phyloP scores from a whole-genome alignment of 2,888 invertebrate genomes.

The Drosophila siamana region DNA sequence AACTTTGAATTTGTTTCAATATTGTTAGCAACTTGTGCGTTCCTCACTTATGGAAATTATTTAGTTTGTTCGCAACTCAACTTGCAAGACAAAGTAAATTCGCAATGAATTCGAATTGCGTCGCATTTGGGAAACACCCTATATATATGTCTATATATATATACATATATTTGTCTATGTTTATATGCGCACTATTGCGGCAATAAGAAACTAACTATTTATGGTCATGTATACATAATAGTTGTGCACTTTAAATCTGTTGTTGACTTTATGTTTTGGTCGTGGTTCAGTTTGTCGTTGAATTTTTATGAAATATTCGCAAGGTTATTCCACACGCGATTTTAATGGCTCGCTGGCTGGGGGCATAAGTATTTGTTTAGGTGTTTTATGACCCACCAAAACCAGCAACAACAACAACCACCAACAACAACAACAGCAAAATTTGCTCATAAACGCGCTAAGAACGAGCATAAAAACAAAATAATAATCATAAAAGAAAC shows the following conservation, averaged over 20 bases:
- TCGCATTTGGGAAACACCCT: neutral
- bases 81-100: neutral
- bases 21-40: neutral
- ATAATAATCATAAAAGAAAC: neutral
- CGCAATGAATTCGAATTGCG: neutral
- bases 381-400: slow-evolving; percentile 42
- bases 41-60: too few species aligned
- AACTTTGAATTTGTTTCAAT: neutral
- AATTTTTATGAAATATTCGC: slow-evolving; percentile 27
- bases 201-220: slow-evolving; percentile 24
- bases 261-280: slow-evolving; percentile 17
- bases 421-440: slow-evolving; percentile 12
- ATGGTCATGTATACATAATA: slow-evolving; percentile 24
- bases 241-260: slow-evolving; percentile 23
- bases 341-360: slow-evolving; percentile 24
- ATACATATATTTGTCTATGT: neutral
- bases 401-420: slow-evolving; percentile 13
- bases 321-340: slow-evolving; percentile 49
- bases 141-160: neutral
- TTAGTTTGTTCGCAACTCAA: too few species aligned
- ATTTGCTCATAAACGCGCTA: neutral
- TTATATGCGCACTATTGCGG: neutral
- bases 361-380: slow-evolving; percentile 27
- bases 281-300: slow-evolving; percentile 24
- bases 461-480: slow-evolving; percentile 4